These are phyloP conservation scores for Cettia cetti DNA, from an alignment of 2,113 vertebrate species.

Conservation along the genomic window DNA sequence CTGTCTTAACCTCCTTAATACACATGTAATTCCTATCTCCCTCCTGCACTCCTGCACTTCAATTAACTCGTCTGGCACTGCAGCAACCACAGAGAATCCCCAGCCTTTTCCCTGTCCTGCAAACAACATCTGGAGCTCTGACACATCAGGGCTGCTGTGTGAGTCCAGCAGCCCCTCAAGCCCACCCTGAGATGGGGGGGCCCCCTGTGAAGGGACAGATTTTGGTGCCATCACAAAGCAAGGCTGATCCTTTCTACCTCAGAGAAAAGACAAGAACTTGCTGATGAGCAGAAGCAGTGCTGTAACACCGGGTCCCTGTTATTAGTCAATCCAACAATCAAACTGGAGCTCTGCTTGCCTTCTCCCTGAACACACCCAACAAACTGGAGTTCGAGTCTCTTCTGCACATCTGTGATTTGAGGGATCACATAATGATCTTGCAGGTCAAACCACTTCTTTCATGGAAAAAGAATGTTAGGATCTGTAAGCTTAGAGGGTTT, in stretches of 20 bases:
- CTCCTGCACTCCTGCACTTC: neutral
- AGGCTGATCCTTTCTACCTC: neutral
- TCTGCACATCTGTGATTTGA: neutral
- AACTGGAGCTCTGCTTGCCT: neutral
- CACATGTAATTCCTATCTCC: neutral
- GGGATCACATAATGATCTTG: neutral
- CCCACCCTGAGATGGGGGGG: fast-evolving
- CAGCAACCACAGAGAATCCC: neutral
- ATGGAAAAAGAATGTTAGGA: neutral
- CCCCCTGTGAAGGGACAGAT: neutral
- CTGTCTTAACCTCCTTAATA: neutral
- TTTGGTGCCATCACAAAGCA: fast-evolving
- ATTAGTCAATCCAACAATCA: neutral
- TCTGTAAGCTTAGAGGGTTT: neutral
- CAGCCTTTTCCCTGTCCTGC: neutral
- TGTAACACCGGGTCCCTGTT: neutral
- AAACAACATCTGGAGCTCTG: neutral
- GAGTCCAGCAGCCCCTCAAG: neutral
- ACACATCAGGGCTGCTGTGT: fast-evolving
- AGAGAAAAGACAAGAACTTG: neutral
- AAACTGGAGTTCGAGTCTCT: neutral
- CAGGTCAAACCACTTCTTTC: neutral
- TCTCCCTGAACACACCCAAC: neutral
- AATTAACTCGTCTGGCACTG: neutral
- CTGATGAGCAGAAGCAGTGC: neutral